Conservation (phyloP, 2,888 invertebrate species). For the Nemapogon koenigi region DNA sequence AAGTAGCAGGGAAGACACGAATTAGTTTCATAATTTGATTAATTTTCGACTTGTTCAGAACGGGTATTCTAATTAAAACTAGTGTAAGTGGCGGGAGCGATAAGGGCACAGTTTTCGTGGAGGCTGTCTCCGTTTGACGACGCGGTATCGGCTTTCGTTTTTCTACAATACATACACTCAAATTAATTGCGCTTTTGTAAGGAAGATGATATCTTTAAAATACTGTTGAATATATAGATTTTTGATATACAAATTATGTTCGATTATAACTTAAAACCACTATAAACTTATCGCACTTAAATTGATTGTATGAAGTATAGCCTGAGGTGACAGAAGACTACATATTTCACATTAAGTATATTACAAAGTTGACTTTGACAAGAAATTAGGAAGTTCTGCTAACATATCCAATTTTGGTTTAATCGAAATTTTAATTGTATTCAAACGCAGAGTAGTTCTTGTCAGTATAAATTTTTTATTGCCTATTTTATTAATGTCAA, state of each 20-base stretch:
- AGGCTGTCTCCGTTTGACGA: constrained; percentile 19
- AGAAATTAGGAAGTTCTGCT: constrained; percentile 33
- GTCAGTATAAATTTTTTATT: too few species aligned
- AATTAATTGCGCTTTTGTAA: constrained; percentile 16
- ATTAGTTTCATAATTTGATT: constrained; percentile 54
- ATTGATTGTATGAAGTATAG: constrained; percentile 19
- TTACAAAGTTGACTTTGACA: constrained; percentile 49
- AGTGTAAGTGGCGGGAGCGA: constrained; percentile 57
- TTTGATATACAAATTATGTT: too few species aligned
- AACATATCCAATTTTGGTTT: constrained; percentile 34
- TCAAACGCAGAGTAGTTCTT: constrained; percentile 2
- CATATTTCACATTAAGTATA: constrained; percentile 30
- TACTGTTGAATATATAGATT: too few species aligned
- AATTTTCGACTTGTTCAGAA: constrained; percentile 59
- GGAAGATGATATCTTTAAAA: too few species aligned
- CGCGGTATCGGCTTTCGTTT: constrained; percentile 25
- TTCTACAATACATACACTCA: constrained; percentile 15
- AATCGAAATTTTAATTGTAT: constrained; percentile 14
- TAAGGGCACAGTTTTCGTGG: constrained; percentile 43
- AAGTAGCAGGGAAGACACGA: too few species aligned
- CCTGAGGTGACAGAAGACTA: constrained; percentile 16
- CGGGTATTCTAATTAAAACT: constrained; percentile 57
- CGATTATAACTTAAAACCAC: too few species aligned
- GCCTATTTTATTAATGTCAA: too few species aligned
- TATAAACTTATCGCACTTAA: constrained; percentile 17